Evolutionary conservation across 1,140 invertebrate species (phyloP).

Genomic region (Nylanderia fulva): DNA sequence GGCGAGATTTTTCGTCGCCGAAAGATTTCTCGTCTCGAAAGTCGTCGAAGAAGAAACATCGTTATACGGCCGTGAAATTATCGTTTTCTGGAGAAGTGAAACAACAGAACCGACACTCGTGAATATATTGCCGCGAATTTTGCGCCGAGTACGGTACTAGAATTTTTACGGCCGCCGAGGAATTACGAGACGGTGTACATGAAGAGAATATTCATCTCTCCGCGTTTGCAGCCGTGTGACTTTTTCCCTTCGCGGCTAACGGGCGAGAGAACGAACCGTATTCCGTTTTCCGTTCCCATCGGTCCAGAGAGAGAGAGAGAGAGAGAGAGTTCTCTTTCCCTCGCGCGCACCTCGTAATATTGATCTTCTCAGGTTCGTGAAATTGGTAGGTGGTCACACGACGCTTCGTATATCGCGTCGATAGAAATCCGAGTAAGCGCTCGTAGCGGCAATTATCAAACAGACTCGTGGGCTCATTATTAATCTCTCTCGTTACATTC

Average conservation of each 20-base stretch:
- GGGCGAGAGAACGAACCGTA: slow-evolving; percentile 35
- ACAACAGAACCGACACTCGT: slow-evolving; percentile 20
- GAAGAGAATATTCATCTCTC: slow-evolving; percentile 53
- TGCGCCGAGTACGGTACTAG: slow-evolving; percentile 31
- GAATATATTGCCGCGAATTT: slow-evolving; percentile 25
- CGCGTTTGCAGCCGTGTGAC: slow-evolving; percentile 25
- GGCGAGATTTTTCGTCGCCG: not conserved
- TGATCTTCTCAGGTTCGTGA: slow-evolving; percentile 63
- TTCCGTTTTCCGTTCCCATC: slow-evolving; percentile 38
- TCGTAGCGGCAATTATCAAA: slow-evolving; percentile 54
- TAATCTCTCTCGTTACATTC: not conserved
- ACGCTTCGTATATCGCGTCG: slow-evolving; percentile 11
- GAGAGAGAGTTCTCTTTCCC: not conserved
- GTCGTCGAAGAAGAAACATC: not conserved
- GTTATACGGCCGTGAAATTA: not conserved
- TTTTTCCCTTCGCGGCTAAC: slow-evolving; percentile 54
- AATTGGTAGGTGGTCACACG: slow-evolving; percentile 49
- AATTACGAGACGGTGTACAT: slow-evolving; percentile 47
- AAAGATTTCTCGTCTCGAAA: slow-evolving; percentile 16
- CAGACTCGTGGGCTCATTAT: not conserved
- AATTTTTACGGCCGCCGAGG: slow-evolving; percentile 50
- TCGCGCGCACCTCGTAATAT: slow-evolving; percentile 52
- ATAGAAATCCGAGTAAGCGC: slow-evolving; percentile 56
- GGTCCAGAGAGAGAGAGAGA: no score
- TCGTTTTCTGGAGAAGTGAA: slow-evolving; percentile 3